Base-by-base conservation (phyloP, 1,140 invertebrate species). In the Rhagoletis zephyria region DNA sequence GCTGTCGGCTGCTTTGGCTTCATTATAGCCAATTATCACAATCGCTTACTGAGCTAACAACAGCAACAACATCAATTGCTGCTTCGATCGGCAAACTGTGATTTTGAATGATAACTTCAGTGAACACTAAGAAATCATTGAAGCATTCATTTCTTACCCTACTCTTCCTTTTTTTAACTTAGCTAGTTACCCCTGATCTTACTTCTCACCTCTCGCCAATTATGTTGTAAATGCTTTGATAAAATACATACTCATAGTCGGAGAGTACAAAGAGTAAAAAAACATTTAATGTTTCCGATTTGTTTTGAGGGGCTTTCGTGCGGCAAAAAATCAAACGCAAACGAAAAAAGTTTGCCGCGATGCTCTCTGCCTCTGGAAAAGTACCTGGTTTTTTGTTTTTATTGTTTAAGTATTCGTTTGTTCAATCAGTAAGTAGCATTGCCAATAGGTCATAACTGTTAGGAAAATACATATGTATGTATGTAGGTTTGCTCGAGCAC, bases 11-110 rank as follows among this genome's bases (percentile, higher is more conserved):
- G 48, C 74, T 81, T 81, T 81, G 74, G 45, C 48, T 81, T 81
- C 74, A 81, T 81, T 81, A 81, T 81, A 16, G 7, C 48, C 74
- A 81, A 81, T 81, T 81, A 81, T 56, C 74, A 51, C 48, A 12
- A 10, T 3, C 19, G 19, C 30, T 51, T 56, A 30, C 74, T 81
- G 30, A 48, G 42, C 70, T n/a, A 77, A 14, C 4, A 48, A 14
- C 67, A 74, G 45, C n/a, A 74, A 16, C 67, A 81, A 81, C 74
- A 19, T 2, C 48, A 56, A 10, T 14, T 19, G 30, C 64, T 4
- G 40, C 2, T 19, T 4, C 4, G 16, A 81, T 7, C 42, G 9
- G 74, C 16, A 7, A 10, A 59, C 74, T 5, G 5, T 56, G 74
- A 56, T 56, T 56, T 19, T 59, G 48, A 19, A 81, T 81, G 48